Conservation (phyloP, 2,113 vertebrate genomes). For the Microcebus jonahi region DNA sequence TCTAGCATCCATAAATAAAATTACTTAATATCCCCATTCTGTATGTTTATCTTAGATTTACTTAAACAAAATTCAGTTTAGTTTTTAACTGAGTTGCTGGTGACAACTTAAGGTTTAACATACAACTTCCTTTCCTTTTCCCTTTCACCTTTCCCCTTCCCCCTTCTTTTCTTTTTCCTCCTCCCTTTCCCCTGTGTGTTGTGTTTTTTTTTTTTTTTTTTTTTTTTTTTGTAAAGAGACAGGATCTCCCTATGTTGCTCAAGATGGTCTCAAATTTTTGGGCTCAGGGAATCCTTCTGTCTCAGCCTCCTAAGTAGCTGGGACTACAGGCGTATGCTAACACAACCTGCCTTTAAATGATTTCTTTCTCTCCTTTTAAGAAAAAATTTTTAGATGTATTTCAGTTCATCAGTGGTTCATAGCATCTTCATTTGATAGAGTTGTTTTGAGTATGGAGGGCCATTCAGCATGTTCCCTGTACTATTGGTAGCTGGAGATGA, state of each 20-base stretch:
- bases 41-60: not conserved
- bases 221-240: no score
- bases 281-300: no score
- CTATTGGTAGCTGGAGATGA: not conserved
- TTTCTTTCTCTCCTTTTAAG: no score
- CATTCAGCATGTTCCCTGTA: not conserved
- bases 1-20: not conserved
- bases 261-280: no score
- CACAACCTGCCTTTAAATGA: no score
- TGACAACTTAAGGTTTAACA: not conserved
- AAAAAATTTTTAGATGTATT: not conserved
- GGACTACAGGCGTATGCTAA: no score
- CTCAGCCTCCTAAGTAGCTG: no score
- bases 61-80: not conserved
- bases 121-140: not conserved
- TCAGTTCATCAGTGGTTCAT: not conserved
- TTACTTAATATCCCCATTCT: not conserved
- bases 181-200: no score
- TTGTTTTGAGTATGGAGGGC: not conserved
- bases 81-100: conserved; percentile 16
- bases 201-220: no score
- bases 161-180: no score
- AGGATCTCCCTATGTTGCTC: no score
- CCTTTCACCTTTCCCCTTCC: no score
- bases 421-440: not conserved